Conservation (phyloP, 1,140 invertebrate species). For the Drosophila eugracilis region DNA sequence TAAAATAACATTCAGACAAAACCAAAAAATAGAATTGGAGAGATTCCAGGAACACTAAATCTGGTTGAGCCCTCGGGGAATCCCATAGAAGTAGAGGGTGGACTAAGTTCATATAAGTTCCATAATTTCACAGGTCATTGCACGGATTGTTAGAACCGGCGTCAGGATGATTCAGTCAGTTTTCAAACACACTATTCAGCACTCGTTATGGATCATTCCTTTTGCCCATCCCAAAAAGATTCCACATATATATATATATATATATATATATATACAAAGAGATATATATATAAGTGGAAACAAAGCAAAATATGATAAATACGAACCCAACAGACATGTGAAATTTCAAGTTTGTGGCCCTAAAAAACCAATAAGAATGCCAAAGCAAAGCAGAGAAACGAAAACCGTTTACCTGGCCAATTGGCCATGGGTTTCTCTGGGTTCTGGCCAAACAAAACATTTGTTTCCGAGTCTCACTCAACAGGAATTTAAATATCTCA, state of each 20-base stretch:
- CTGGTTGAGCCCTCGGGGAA: slow-evolving; percentile 1
- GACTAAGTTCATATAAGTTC: slow-evolving; percentile 28
- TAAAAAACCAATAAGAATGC: slow-evolving; percentile 39
- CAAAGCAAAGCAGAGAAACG: slow-evolving; percentile 39
- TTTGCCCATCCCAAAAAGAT: not conserved
- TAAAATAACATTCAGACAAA: slow-evolving; percentile 17
- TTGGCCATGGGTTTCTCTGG: slow-evolving; percentile 29
- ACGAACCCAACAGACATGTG: slow-evolving; percentile 38
- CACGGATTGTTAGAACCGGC: slow-evolving; percentile 54
- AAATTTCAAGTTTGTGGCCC: slow-evolving; percentile 53
- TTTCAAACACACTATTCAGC: slow-evolving; percentile 22
- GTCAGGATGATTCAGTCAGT: slow-evolving; percentile 39
- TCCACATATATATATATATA: not conserved
- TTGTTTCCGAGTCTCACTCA: slow-evolving; percentile 21
- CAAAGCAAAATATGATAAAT: slow-evolving; percentile 48
- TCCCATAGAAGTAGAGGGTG: not conserved
- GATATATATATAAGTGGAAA: not conserved
- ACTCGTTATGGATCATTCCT: not conserved
- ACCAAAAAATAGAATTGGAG: not conserved
- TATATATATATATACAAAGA: too few species aligned
- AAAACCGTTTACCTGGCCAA: slow-evolving; percentile 54
- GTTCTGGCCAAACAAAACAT: slow-evolving; percentile 7
- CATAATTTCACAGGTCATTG: slow-evolving; percentile 71
- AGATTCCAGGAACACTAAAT: slow-evolving; percentile 17
- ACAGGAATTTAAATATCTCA: slow-evolving; percentile 16